Percentiles rank a stretch among this genome's conserved stretches.
phyloP scores from a whole-genome alignment of 2,113 vertebrate genomes.

The Cynocephalus volans region DNA sequence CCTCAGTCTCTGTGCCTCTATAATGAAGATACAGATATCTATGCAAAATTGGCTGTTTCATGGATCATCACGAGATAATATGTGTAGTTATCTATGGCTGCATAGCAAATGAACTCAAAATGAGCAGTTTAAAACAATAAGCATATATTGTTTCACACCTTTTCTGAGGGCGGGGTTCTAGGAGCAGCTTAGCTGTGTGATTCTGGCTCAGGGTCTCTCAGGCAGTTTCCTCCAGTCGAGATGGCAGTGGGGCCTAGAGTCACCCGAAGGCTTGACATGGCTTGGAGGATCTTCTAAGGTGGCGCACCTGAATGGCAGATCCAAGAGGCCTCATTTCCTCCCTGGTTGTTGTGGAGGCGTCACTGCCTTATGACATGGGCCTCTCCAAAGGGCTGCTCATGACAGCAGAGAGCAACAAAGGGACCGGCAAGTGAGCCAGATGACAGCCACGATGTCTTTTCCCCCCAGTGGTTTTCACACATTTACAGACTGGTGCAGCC shows the following conservation, averaged over 20 bases:
- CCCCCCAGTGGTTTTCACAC: rapidly evolving
- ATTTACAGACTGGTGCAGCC: too few relatives aligned
- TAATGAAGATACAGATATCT: neutral
- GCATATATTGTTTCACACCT: neutral
- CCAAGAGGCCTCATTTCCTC: neutral
- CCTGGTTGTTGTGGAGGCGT: neutral
- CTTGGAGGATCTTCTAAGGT: neutral
- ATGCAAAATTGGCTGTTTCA: too few relatives aligned
- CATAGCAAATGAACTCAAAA: neutral
- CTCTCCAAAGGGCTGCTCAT: neutral
- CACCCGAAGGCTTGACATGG: neutral
- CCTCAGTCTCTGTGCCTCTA: neutral
- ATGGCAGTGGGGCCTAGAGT: neutral
- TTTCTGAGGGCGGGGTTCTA: too few relatives aligned
- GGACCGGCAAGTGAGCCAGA: neutral
- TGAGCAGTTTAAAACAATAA: neutral
- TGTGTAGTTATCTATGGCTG: neutral
- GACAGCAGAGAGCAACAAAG: rapidly evolving
- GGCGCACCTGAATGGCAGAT: rapidly evolving
- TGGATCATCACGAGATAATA: rapidly evolving
- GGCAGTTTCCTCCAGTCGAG: neutral
- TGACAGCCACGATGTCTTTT: rapidly evolving
- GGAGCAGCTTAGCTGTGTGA: neutral
- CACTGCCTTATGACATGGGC: rapidly evolving
- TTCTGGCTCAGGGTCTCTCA: neutral